Evolutionary conservation across 2,797 vertebrate genomes (phyloP).

Genomic region (Clarias pachynema): DNA sequence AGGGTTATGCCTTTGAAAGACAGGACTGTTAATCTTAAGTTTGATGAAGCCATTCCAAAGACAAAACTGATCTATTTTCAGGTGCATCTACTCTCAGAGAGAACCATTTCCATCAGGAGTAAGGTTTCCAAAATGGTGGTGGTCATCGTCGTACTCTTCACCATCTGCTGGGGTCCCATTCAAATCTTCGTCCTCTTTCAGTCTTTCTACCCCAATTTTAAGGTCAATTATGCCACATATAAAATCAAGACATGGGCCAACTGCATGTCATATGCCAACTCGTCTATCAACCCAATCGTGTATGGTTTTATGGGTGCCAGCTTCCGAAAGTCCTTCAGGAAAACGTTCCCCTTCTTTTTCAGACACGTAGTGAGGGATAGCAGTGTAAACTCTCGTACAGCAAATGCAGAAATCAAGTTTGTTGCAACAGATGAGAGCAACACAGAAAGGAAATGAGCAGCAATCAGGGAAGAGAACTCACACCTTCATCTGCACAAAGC

Average conservation of each 20-base stretch:
- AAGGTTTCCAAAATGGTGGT: conserved; percentile 89
- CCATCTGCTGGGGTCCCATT: conserved; percentile 84
- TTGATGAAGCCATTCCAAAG: not conserved
- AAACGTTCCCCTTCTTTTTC: conserved; percentile 84
- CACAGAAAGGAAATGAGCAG: conserved; percentile 55
- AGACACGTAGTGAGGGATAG: conserved; percentile 80
- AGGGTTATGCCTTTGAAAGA: not conserved
- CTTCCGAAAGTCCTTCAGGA: conserved; percentile 85
- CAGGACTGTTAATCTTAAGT: conserved; percentile 29
- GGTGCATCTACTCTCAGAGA: conserved; percentile 83
- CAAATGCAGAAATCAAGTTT: conserved; percentile 87
- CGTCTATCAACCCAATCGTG: conserved; percentile 85
- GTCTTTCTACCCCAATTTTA: conserved; percentile 80
- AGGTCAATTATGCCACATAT: conserved; percentile 79
- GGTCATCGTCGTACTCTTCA: conserved; percentile 82
- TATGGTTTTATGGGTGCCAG: conserved; percentile 88
- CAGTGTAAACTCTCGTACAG: conserved; percentile 78
- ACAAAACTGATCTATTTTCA: conserved; percentile 56
- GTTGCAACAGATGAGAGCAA: conserved; percentile 76
- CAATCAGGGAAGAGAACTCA: not conserved
- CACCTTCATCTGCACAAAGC: not conserved
- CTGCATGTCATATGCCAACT: conserved; percentile 89
- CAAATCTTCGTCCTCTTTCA: conserved; percentile 82
- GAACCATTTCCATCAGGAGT: conserved; percentile 81
- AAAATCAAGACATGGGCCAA: conserved; percentile 90